phyloP scores from a whole-genome alignment of 2,113 vertebrate species.

The Bothrops jararaca region DNA sequence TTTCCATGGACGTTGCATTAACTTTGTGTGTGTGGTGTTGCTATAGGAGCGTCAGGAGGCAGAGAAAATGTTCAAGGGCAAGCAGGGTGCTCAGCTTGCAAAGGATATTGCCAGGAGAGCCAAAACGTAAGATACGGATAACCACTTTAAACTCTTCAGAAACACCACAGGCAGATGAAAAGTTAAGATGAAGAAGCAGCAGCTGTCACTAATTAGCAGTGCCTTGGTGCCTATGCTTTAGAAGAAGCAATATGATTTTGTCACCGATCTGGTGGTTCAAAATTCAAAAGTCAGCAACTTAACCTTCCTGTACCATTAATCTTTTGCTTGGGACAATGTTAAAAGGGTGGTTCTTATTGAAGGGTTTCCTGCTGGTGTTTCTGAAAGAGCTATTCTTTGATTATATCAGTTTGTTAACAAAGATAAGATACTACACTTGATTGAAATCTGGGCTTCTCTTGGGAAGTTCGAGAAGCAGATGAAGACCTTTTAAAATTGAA shows the following conservation, averaged over 20 bases:
- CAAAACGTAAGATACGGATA: conserved; percentile 94
- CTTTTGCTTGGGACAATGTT: conserved; percentile 16
- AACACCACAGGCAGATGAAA: conserved; percentile 62
- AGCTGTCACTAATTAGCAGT: not conserved
- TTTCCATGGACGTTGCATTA: conserved; percentile 71
- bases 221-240: conserved; percentile 43
- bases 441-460: conserved; percentile 69
- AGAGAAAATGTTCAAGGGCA: conserved; percentile 99
- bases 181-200: no score
- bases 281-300: conserved; percentile 44
- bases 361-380: conserved; percentile 71
- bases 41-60: conserved; percentile 98
- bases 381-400: conserved; percentile 78
- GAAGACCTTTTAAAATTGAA: not conserved
- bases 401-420: conserved; percentile 91
- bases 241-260: not conserved
- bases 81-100: conserved; percentile 98
- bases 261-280: conserved; percentile 30
- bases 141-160: conserved; percentile 77
- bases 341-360: not conserved
- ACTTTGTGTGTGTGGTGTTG: conserved; percentile 87
- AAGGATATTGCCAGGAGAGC: conserved; percentile 99
- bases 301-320: not conserved
- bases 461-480: conserved; percentile 77
- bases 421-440: conserved; percentile 96